Base-by-base conservation (phyloP, 2,797 vertebrate species). In the Passerculus sandwichensis region DNA sequence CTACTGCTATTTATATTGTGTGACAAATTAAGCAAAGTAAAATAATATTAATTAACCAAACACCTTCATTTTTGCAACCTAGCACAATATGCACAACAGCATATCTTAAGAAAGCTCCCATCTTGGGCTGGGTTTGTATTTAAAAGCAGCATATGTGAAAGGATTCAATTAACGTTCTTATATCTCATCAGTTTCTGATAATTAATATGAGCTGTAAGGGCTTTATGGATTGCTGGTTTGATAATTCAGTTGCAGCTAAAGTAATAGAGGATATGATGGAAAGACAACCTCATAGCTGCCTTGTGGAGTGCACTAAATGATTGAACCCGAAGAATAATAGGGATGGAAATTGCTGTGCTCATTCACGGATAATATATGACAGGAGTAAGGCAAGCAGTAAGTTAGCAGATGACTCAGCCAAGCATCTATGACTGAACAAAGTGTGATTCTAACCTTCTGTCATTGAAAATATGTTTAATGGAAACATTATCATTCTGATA, bases 361-460 rank as follows among this genome's bases (percentile, higher is more conserved):
- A 95, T 93, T 96, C 96, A 96, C n/a, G 19, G 96, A 85, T 97
- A 96, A 96, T 94, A 94, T 92, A 96, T 80, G 96, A 91, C 85
- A 94, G 80, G 81, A 96, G 74, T 90, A 97, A 96, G 83, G 88
- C 93, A 92, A 96, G 86, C 96, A 96, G 96, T 77, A 94, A 96
- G 89, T 91, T 86, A 97, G 95, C 96, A 97, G 96, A 97, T 96
- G 96, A 97, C 90, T 97, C 96, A 97, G 96, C 94, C 96, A 94
- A 96, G 95, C 94, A 96, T 94, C 96, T 96, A 93, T 93, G 95
- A 96, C 96, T 96, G 96, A 96, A 97, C 91, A 92, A 96, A 96
- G 94, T 95, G 91, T 96, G 96, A 96, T 96, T 97, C 94, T 95
- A 96, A 96, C 97, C 96, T 96, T 96, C 96, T 97, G 96, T 96